A percentile compares a stretch with the other conserved stretches of the same genome.
These are phyloP conservation scores for Chionoecetes opilio DNA, from an alignment of 1,140 invertebrate genomes.

Conservation along the genomic window DNA sequence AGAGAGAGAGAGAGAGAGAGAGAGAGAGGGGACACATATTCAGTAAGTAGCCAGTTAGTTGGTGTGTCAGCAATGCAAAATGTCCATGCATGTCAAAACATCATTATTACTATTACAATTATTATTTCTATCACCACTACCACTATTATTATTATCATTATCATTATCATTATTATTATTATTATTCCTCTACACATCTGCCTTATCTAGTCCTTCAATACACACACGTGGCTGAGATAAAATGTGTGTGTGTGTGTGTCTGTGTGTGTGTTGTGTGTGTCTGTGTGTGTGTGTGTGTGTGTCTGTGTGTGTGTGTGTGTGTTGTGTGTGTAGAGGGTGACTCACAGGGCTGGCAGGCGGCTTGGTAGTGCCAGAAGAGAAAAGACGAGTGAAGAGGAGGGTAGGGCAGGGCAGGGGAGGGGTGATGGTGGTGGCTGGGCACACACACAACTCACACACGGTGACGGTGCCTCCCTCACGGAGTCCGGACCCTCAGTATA, in stretches of 20 bases:
- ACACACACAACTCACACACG: not conserved
- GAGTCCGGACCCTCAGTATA: not conserved
- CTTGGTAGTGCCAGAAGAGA: no score
- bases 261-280: slow-evolving; percentile 21
- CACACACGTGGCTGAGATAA: not conserved
- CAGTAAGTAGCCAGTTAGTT: no score
- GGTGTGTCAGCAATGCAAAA: no score
- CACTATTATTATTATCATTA: no score
- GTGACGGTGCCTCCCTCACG: no score
- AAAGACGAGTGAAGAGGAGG: not conserved
- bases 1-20: no score
- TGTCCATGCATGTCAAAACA: no score
- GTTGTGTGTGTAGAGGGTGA: not conserved
- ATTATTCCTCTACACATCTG: not conserved
- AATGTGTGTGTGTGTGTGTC: slow-evolving; percentile 10
- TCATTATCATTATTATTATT: no score
- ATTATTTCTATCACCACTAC: no score
- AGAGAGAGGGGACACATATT: no score
- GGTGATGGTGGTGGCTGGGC: not conserved
- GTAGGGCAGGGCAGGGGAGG: not conserved
- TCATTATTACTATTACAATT: no score
- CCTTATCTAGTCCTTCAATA: not conserved
- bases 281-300: slow-evolving; percentile 18
- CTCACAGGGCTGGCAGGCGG: not conserved
- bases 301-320: not conserved